These are phyloP conservation scores for Microcebus ravelobensis DNA, from an alignment of 2,113 vertebrate genomes.

Conservation along the genomic window DNA sequence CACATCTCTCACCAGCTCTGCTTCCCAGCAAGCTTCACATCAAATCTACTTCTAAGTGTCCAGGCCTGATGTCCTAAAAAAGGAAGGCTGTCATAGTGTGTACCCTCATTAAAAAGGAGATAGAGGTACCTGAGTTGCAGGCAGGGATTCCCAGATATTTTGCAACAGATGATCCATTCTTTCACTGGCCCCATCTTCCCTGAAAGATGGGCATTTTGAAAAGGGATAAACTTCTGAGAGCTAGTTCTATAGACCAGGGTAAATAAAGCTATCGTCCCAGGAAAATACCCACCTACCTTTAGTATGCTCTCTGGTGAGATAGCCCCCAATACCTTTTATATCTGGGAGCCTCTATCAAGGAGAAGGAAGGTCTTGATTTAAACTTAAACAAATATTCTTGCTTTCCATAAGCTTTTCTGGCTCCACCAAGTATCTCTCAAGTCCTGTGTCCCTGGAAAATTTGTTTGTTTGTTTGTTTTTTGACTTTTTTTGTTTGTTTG, in stretches of 20 bases:
- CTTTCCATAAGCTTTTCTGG: neutral
- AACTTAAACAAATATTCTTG: conserved; percentile 16
- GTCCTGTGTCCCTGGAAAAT: neutral
- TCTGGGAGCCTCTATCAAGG: neutral
- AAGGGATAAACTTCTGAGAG: neutral
- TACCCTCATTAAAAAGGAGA: neutral
- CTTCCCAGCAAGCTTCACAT: neutral
- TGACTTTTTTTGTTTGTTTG: no score
- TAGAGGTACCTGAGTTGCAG: neutral
- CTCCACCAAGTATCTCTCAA: neutral
- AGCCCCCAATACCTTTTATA: neutral
- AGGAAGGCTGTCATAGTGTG: neutral
- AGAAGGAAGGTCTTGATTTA: conserved; percentile 25
- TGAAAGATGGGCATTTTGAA: neutral
- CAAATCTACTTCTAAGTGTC: neutral
- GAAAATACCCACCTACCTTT: neutral
- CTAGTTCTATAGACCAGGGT: neutral
- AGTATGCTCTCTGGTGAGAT: neutral
- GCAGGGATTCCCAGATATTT: neutral
- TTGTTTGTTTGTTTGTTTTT: no score
- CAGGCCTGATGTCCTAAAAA: neutral
- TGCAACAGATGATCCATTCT: neutral
- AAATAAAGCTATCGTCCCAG: neutral
- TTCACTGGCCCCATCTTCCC: neutral
- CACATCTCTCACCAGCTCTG: neutral